phyloP scores from a whole-genome alignment of 1,140 invertebrate species.

The Microplitis mediator region DNA sequence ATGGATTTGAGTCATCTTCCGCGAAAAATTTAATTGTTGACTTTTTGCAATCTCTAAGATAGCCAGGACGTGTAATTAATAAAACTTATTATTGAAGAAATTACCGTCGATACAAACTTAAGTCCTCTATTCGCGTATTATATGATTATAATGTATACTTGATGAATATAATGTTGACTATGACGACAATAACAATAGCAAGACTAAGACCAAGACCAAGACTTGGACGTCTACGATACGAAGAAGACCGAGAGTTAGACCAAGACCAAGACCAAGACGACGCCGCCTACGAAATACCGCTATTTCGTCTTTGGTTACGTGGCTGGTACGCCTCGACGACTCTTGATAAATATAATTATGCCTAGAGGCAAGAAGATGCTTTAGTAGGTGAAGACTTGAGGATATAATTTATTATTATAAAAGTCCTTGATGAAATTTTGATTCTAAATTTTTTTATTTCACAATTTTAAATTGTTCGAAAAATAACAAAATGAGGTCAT shows the following conservation, averaged over 20 bases:
- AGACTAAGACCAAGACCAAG: not conserved
- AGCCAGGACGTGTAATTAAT: no score
- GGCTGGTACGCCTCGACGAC: constrained; percentile 9
- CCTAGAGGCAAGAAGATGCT: constrained; percentile 28
- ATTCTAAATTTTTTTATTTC: not conserved
- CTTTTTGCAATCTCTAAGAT: no score
- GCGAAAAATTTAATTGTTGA: no score
- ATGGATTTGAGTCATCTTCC: no score
- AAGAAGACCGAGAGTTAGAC: no score
- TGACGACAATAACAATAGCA: not conserved
- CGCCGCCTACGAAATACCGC: constrained; percentile 29
- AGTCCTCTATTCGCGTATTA: no score
- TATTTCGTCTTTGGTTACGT: constrained; percentile 26
- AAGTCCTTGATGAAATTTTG: not conserved
- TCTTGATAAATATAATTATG: constrained; percentile 32
- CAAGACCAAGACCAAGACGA: not conserved
- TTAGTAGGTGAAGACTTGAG: constrained; percentile 28
- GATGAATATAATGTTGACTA: no score
- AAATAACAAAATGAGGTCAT: no score
- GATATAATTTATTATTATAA: not conserved
- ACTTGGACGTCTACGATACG: no score
- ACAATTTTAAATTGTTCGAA: not conserved
- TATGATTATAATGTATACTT: no score
- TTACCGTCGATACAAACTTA: no score
- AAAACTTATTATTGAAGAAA: no score